A percentile compares a stretch with the other conserved stretches of the same genome.
Evolutionary conservation across 2,888 invertebrate species (phyloP).

Genomic region (Bugula neritina): DNA sequence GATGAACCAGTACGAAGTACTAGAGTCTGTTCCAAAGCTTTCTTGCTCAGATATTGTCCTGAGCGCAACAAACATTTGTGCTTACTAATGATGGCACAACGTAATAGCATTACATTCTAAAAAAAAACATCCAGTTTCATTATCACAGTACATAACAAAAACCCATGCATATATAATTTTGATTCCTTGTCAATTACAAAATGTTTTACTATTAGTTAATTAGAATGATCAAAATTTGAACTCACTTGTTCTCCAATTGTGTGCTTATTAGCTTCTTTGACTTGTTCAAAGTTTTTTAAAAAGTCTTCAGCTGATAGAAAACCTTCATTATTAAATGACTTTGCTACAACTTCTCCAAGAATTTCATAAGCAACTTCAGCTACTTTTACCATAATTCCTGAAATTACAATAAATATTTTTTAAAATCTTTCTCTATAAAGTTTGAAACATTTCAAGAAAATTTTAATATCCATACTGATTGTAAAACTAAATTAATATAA

Average conservation of each 20-base stretch:
- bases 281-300: neutral
- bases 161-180: too few relatives aligned
- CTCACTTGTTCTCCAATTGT: conserved; percentile 1
- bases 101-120: neutral
- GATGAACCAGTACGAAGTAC: neutral
- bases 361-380: neutral
- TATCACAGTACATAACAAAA: too few relatives aligned
- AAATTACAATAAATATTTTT: too few relatives aligned
- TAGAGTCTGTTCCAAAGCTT: neutral
- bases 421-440: too few relatives aligned
- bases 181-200: too few relatives aligned
- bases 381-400: neutral
- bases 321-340: conserved; percentile 2
- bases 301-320: conserved; percentile 10
- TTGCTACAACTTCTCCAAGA: conserved; percentile 2
- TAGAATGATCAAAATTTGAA: too few relatives aligned
- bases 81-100: conserved; percentile 7
- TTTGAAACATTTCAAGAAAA: too few relatives aligned
- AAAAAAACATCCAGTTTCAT: neutral
- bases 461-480: too few relatives aligned
- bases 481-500: too few relatives aligned
- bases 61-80: conserved; percentile 1
- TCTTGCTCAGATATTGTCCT: neutral
- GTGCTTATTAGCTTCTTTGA: conserved; percentile 22
- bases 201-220: too few relatives aligned